Evolutionary conservation across 2,888 invertebrate species (phyloP).

Genomic region (Apodemia zela): DNA sequence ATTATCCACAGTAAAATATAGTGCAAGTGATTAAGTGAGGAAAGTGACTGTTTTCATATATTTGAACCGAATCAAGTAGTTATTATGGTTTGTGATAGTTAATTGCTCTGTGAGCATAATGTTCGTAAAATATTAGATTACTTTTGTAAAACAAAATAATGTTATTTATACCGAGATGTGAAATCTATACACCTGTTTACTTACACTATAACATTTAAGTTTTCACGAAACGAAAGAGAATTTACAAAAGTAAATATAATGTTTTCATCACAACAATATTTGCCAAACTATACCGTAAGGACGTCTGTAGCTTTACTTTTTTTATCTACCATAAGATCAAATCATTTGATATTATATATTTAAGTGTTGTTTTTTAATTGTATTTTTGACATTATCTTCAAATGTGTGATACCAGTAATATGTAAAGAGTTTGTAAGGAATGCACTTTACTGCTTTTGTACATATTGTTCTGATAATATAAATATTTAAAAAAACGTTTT

Average conservation of each 20-base stretch:
- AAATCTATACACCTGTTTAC: background rate
- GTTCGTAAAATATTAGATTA: background rate
- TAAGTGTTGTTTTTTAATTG: conserved; percentile 9
- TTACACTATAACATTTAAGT: background rate
- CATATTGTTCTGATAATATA: background rate
- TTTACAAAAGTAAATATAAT: background rate
- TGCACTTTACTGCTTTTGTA: background rate
- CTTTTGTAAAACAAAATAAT: background rate
- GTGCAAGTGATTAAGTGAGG: conserved; percentile 29
- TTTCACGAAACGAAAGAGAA: background rate
- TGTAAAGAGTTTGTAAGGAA: background rate
- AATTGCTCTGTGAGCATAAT: conserved; percentile 35
- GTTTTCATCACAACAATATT: background rate
- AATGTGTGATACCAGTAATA: conserved; percentile 7
- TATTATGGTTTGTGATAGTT: conserved; percentile 20
- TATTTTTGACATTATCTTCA: background rate
- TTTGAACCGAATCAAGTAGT: conserved; percentile 25
- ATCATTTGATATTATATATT: background rate
- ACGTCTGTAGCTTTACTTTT: too few species aligned
- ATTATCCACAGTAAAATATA: conserved; percentile 68
- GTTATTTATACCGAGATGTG: background rate
- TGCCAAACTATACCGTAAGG: background rate
- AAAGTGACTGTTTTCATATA: conserved; percentile 29
- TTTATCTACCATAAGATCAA: too few species aligned
- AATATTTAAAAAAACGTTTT: too few species aligned